Conservation (phyloP, 1,140 invertebrate genomes). For the Lordiphosa stackelbergi region DNA sequence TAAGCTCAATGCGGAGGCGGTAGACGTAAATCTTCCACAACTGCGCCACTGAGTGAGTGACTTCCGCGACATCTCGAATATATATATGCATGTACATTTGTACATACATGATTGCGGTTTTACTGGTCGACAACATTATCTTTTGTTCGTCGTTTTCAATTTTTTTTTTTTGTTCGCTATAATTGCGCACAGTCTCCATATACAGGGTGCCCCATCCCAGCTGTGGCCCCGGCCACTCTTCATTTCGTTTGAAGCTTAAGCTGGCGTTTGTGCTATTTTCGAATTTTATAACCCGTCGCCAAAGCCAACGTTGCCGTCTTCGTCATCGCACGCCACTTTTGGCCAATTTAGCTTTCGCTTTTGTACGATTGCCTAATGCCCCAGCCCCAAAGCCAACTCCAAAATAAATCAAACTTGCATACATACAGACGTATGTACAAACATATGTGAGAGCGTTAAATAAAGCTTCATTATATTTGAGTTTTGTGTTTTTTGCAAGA, state of each 20-base stretch:
- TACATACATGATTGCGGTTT: conserved; percentile 36
- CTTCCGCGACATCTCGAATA: conserved; percentile 42
- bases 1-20: conserved; percentile 19
- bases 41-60: conserved; percentile 24
- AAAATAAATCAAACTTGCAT: conserved; percentile 66
- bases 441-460: conserved; percentile 10
- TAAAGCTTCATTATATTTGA: conserved; percentile 40
- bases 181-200: conserved; percentile 67
- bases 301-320: conserved; percentile 32
- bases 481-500: conserved; percentile 54
- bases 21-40: conserved; percentile 20
- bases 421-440: conserved; percentile 23
- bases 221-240: conserved; percentile 23
- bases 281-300: conserved; percentile 31
- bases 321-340: conserved; percentile 55
- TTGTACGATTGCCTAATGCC: conserved; percentile 69
- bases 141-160: conserved; percentile 40
- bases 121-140: conserved; percentile 46
- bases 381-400: conserved; percentile 36
- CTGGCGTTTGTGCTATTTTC: conserved; percentile 57
- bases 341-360: conserved; percentile 73
- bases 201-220: conserved; percentile 43
- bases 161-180: conserved; percentile 38
- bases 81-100: conserved; percentile 14
- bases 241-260: conserved; percentile 44